Base-by-base conservation (phyloP, 2,888 invertebrate genomes). In the Drosophila recens region DNA sequence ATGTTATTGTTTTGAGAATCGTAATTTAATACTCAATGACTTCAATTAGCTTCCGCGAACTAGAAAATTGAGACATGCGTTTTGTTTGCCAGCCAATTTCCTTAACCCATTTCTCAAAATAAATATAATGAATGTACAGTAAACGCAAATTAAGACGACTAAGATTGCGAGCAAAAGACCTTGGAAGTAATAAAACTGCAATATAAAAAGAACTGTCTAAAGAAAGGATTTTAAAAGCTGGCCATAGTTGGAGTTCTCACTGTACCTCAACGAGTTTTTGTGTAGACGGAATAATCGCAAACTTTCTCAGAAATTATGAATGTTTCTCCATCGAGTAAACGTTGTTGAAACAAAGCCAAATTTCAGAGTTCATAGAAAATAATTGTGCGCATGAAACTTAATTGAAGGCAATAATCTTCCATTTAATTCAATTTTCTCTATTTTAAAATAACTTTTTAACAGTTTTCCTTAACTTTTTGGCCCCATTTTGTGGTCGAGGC, bases 21-120 rank as follows among this genome's bases (percentile, higher is more conserved):
- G 40, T 11, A 70, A 65, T 51, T 33, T 23, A 20, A 34, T 43
- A 42, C 27, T 45, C n/a, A 15, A 33, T 15, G 20, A 17, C 27
- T 27, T 46, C 43, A 2, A 15, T 53, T 20, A 34, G 4, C 43
- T 72, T 59, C 42, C n/a, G 17, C n/a, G 30, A 51, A 70, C 3
- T 20, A 4, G 34, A 27, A 48, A 67, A 54, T 58, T 30, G 30
- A 51, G 49, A 30, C 23, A 36, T 62, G 36, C 45, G 51, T 40
- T 45, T 40, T 15, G n/a, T 20, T 20, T 48, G 30, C 20, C 30
- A n/a, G 59, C 11, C 58, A 49, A 17, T 42, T 64, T 34, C 6
- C 23, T 38, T 46, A 27, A 5, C 11, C 11, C 33, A 49, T 27
- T 52, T 33, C 49, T 51, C 6, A 43, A 45, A 51, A 51, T 45